Evolutionary conservation across 2,113 vertebrate genomes (phyloP).

Genomic region (Macrotus californicus): DNA sequence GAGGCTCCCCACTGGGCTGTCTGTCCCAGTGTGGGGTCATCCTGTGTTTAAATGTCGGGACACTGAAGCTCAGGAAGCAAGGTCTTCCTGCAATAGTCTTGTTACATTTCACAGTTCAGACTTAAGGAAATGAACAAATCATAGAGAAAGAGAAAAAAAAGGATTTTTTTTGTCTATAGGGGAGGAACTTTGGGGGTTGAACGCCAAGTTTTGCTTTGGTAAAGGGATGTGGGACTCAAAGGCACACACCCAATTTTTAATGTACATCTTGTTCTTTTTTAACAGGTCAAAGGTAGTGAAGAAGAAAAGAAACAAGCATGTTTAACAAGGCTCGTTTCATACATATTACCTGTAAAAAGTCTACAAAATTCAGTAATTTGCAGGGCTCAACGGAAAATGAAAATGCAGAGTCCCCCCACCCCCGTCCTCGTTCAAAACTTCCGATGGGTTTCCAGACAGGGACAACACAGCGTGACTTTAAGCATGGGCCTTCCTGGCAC

Average conservation of each 20-base stretch:
- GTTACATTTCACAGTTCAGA: neutral
- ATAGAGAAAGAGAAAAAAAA: neutral
- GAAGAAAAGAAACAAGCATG: neutral
- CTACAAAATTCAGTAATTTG: neutral
- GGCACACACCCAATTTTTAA: neutral
- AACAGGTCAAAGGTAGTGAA: neutral
- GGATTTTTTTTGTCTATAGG: neutral
- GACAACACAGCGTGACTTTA: rapidly evolving
- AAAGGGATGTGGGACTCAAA: neutral
- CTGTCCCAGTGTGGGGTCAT: too few relatives aligned
- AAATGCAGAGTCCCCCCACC: neutral
- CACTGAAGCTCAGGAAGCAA: neutral
- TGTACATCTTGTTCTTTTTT: neutral
- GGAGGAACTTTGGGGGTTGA: neutral
- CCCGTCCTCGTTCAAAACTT: neutral
- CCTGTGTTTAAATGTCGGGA: too few relatives aligned
- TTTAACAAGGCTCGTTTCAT: slow-evolving; percentile 20
- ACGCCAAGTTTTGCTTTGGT: neutral
- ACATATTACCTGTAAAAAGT: neutral
- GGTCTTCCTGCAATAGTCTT: neutral
- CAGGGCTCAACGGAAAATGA: neutral
- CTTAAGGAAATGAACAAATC: neutral
- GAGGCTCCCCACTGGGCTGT: neutral
- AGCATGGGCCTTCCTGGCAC: neutral
- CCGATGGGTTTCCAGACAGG: too few relatives aligned